These are phyloP conservation scores for Spondyliosoma cantharus DNA, from an alignment of 2,797 vertebrate genomes.

Conservation along the genomic window DNA sequence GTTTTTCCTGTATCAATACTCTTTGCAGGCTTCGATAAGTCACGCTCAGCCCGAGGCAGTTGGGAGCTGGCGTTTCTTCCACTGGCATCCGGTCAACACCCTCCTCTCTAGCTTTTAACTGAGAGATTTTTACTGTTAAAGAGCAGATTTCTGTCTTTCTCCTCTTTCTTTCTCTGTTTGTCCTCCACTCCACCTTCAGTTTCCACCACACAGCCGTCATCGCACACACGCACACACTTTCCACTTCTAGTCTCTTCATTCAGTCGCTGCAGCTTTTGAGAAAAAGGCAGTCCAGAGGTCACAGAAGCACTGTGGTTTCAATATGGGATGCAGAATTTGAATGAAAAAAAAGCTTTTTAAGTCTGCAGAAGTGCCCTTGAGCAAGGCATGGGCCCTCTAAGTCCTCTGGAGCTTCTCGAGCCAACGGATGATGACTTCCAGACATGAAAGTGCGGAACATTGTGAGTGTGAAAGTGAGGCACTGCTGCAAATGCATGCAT, in stretches of 20 bases:
- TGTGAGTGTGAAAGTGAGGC: slow-evolving; percentile 31
- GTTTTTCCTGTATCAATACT: slow-evolving; percentile 55
- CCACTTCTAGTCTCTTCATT: slow-evolving; percentile 49
- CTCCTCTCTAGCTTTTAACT: slow-evolving; percentile 36
- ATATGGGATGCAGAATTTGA: slow-evolving; percentile 29
- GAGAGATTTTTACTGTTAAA: slow-evolving; percentile 38
- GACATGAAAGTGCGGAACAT: slow-evolving; percentile 45
- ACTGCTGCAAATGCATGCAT: slow-evolving; percentile 24
- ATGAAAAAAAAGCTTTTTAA: slow-evolving; percentile 25
- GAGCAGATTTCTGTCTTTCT: slow-evolving; percentile 32
- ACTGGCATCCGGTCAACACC: slow-evolving; percentile 44
- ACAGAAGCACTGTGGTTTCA: slow-evolving; percentile 45
- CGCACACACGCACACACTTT: slow-evolving; percentile 49
- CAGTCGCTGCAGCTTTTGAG: slow-evolving; percentile 27
- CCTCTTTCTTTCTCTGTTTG: slow-evolving; percentile 34
- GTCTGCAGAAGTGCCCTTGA: slow-evolving; percentile 47
- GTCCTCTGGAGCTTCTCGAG: slow-evolving; percentile 24
- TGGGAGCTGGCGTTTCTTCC: slow-evolving; percentile 24
- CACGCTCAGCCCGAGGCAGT: slow-evolving; percentile 34
- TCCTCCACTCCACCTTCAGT: slow-evolving; percentile 62
- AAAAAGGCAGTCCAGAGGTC: slow-evolving; percentile 53
- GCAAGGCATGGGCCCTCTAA: slow-evolving; percentile 47
- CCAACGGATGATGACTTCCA: slow-evolving; percentile 49
- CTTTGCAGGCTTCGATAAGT: slow-evolving; percentile 46
- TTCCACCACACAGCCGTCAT: slow-evolving; percentile 60